Evolutionary conservation across 2,797 vertebrate species (phyloP), one percentile per base, ranked within the genome.

Genomic region (Cheirogaleus major): DNA sequence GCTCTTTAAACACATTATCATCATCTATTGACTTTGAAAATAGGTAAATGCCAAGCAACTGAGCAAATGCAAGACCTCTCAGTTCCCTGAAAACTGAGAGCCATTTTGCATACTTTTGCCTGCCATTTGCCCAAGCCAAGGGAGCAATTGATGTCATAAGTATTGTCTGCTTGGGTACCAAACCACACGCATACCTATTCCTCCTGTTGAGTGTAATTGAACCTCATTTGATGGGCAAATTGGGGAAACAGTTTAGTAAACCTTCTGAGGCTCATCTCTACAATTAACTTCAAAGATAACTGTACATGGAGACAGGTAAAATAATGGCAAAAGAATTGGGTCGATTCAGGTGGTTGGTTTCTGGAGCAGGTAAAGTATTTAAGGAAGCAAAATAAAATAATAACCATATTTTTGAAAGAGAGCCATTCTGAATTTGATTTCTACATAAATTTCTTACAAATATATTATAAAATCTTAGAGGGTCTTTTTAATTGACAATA

Each of bases 251-350:
- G 41, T 50, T 96, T 69, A 76, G 22, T 61, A 69, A 89, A 22
- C 59, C 89, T 94, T 89, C 52, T 41, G 89, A 73, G 82, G 52
- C 72, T 83, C 59, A 81, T 95, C 35, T 87, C 32, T 86, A 65
- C 73, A 94, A 83, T 95, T 97, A 93, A 96, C 93, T 97, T 94
- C 79, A 91, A 96, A 81, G 81, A 69, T 61, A 88, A 95, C 32
- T 94, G 91, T 41, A 93, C 69, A 45, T 38, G 70, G n/a, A 96
- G 83, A 85, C 91, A 96, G 63, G 50, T 79, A 96, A 95, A 87
- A 96, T 88, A 89, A 97, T 79, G 70, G 45, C 50, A 93, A 95
- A 78, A 91, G 45, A 97, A 92, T 63, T 92, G 25, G 69, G 79
- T 96, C 69, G 85, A 45, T 78, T 95, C 67, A 95, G 69, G 38